Conservation (phyloP, 2,797 vertebrate genomes). For the Etheostoma perlongum region DNA sequence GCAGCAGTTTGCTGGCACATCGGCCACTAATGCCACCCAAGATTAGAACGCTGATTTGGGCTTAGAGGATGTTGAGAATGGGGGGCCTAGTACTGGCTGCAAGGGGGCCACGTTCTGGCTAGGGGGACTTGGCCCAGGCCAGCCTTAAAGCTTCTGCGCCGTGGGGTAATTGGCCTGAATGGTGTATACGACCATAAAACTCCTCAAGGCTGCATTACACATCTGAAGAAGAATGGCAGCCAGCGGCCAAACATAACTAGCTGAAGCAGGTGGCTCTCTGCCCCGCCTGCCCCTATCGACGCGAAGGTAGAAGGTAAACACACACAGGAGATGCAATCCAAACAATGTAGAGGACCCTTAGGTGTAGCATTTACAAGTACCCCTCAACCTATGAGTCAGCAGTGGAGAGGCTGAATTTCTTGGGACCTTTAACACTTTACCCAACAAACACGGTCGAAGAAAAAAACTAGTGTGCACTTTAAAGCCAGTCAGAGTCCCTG, state of each 20-base stretch:
- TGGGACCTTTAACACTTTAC: neutral
- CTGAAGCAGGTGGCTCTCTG: conserved; percentile 40
- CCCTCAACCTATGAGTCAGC: conserved; percentile 16
- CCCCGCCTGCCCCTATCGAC: conserved; percentile 33
- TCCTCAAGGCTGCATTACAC: conserved; percentile 62
- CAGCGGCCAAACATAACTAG: conserved; percentile 57
- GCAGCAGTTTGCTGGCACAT: conserved; percentile 65
- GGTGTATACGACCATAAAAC: conserved; percentile 70
- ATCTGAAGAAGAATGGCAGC: conserved; percentile 52
- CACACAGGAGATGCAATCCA: conserved; percentile 54
- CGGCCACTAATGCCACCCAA: conserved; percentile 62
- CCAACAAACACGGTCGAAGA: neutral
- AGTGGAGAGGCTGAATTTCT: neutral
- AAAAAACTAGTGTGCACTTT: neutral
- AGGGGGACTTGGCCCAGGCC: conserved; percentile 53
- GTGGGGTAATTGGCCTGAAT: conserved; percentile 64
- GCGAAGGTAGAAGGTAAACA: conserved; percentile 60
- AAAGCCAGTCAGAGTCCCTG: too few species aligned
- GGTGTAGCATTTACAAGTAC: neutral
- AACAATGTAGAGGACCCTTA: conserved; percentile 28
- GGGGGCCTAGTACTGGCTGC: conserved; percentile 36
- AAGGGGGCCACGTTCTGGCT: conserved; percentile 32
- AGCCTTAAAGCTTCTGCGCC: conserved; percentile 66
- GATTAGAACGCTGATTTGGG: conserved; percentile 68
- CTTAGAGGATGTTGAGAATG: conserved; percentile 46